Base-by-base conservation (phyloP, 2,113 vertebrate genomes). In the Atrichornis clamosus region DNA sequence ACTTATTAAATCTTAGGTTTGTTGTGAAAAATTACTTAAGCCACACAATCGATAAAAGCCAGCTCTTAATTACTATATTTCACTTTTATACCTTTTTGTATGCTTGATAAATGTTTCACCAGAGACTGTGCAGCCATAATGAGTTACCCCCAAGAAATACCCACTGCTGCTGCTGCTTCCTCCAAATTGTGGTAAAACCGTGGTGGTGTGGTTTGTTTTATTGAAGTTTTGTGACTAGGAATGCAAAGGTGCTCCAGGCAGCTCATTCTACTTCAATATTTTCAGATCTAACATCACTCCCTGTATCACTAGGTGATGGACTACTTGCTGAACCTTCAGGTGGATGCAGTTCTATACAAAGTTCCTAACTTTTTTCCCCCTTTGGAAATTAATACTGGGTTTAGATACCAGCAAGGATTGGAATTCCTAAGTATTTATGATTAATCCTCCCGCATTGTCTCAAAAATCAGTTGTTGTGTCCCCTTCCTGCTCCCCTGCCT, bases 1-100 rank as follows among this genome's bases (percentile, higher is more conserved):
- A 95, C 98, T 98, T 98, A 98, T 99, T 99, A 99, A 98, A 99
- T 99, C 98, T 98, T 98, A 98, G 49, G 84, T 98, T 98, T 97
- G 97, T 98, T 97, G 98, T 98, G 98, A 98, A 98, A 99, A 98
- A 98, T 98, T 98, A 97, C 97, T 97, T 96, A 97, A 98, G 96
- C 97, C 94, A 95, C 83, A 86, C 96, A 97, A 98, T 98, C 97
- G 55, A 98, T 98, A 97, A 96, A 95, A 95, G 92, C 97, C 97
- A 75, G 96, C 96, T 96, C 96, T 98, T 98, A 98, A 98, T 98
- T 98, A 98, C 96, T 96, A 97, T 98, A 97, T 98, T 98, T 98
- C 94, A 97, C 96, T 96, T 98, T 95, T 78, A 97, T 96, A 60
- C 95, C 91, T 97, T 96, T 95, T 96, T 97, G 94, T 97, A 42